Evolutionary conservation across 2,888 invertebrate genomes (phyloP).

Genomic region (Patella ulyssiponensis): DNA sequence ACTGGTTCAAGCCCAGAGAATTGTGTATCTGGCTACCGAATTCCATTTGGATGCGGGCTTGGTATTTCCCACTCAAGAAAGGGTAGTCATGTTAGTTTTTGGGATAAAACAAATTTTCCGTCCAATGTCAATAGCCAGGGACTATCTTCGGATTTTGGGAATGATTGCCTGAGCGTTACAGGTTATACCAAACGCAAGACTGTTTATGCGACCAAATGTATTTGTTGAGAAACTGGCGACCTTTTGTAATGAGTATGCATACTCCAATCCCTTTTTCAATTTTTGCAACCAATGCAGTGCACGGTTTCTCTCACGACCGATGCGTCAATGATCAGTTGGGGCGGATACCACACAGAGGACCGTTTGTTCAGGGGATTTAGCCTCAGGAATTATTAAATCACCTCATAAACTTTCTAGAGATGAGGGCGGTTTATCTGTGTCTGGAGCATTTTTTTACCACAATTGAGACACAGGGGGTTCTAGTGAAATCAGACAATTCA

Average conservation of each 20-base stretch:
- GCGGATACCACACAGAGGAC: background rate
- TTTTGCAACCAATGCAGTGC: background rate
- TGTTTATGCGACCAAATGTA: background rate
- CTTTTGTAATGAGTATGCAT: too few relatives aligned
- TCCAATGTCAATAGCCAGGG: conserved; percentile 13
- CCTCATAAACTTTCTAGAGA: conserved; percentile 3
- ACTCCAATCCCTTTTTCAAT: background rate
- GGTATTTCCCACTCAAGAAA: background rate
- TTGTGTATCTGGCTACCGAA: conserved; percentile 26
- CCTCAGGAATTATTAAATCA: background rate
- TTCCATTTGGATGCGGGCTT: conserved; percentile 25
- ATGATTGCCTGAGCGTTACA: conserved; percentile 4
- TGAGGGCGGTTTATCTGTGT: conserved; percentile 5
- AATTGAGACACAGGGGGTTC: background rate
- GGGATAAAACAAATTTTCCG: background rate
- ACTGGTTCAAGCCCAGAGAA: conserved; percentile 23
- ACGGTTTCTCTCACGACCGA: conserved; percentile 19
- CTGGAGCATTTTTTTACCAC: conserved; percentile 5
- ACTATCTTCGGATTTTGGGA: conserved; percentile 12
- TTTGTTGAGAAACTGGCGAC: too few relatives aligned
- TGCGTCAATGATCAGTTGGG: conserved; percentile 3
- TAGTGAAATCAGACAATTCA: conserved; percentile 10
- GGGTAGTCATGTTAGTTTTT: background rate
- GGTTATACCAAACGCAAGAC: conserved; percentile 2
- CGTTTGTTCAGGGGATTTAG: background rate